Percentiles rank a stretch among this genome's conserved stretches.
phyloP scores from a whole-genome alignment of 2,113 vertebrate genomes.

The Mobula birostris region DNA sequence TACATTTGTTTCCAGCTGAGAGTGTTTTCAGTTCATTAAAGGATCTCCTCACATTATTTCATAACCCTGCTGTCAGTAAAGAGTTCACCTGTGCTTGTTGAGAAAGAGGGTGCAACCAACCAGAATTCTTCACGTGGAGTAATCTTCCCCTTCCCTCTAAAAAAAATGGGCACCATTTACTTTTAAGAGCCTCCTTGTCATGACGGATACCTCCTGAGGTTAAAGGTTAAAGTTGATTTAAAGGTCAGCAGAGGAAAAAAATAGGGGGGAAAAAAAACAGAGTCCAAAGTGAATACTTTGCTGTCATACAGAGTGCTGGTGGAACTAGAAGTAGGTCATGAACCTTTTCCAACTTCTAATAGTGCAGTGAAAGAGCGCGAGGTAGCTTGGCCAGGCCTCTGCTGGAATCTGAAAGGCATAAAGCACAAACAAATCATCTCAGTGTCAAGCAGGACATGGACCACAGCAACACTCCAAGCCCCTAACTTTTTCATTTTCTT shows the following conservation, averaged over 20 bases:
- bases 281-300: conserved; percentile 79
- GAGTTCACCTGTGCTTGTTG: conserved; percentile 84
- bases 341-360: conserved; percentile 66
- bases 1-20: conserved; percentile 84
- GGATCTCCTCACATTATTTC: conserved; percentile 73
- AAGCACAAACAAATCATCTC: conserved; percentile 61
- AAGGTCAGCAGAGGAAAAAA: conserved; percentile 78
- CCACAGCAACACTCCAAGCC: conserved; percentile 70
- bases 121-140: conserved; percentile 72
- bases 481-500: conserved; percentile 63
- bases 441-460: conserved; percentile 71
- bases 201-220: conserved; percentile 89
- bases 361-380: conserved; percentile 64
- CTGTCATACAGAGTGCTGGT: conserved; percentile 67
- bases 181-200: conserved; percentile 93
- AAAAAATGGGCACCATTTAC: conserved; percentile 89
- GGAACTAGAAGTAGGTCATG: conserved; percentile 59
- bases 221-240: conserved; percentile 95
- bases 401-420: conserved; percentile 51
- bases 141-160: conserved; percentile 61
- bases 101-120: conserved; percentile 67
- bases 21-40: conserved; percentile 88
- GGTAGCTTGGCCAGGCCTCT: conserved; percentile 63
- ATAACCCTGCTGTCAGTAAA: conserved; percentile 81
- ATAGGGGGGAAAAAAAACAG: conserved; percentile 61